phyloP scores from a whole-genome alignment of 2,113 vertebrate species.

The Corythoichthys intestinalis region DNA sequence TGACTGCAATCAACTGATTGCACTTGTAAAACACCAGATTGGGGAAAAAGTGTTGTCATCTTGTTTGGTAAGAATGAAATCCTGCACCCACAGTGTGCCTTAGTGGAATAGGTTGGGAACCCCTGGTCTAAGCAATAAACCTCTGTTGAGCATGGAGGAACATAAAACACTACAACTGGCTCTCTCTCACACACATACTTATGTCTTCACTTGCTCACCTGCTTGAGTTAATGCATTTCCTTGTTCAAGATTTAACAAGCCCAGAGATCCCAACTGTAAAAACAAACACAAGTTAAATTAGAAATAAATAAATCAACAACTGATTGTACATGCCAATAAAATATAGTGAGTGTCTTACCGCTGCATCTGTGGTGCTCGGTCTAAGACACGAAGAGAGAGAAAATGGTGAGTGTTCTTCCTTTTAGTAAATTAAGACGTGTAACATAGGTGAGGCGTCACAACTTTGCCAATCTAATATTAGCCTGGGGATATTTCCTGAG shows the following conservation, averaged over 20 bases:
- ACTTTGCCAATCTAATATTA: conserved; percentile 78
- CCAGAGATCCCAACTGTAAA: conserved; percentile 65
- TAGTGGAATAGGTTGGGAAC: no score
- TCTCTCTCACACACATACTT: not conserved
- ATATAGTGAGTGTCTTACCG: conserved; percentile 75
- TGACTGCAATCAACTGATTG: no score
- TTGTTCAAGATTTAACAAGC: conserved; percentile 51
- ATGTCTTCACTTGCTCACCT: conserved; percentile 40
- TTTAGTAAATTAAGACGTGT: conserved; percentile 46
- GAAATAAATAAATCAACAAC: not conserved
- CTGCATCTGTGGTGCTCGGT: conserved; percentile 70
- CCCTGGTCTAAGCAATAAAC: not conserved
- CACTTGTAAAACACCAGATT: no score
- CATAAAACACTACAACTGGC: not conserved
- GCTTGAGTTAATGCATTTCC: conserved; percentile 23
- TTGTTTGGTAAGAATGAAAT: no score
- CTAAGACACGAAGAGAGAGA: conserved; percentile 60
- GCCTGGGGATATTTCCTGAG: conserved; percentile 69
- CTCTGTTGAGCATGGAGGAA: not conserved
- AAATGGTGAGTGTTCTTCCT: conserved; percentile 25
- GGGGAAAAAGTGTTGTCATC: no score
- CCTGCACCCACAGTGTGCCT: no score
- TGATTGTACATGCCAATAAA: not conserved
- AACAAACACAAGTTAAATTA: conserved; percentile 1
- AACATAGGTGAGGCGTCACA: conserved; percentile 40